Conservation (phyloP, 2,888 invertebrate genomes). For the Pecten maximus region DNA sequence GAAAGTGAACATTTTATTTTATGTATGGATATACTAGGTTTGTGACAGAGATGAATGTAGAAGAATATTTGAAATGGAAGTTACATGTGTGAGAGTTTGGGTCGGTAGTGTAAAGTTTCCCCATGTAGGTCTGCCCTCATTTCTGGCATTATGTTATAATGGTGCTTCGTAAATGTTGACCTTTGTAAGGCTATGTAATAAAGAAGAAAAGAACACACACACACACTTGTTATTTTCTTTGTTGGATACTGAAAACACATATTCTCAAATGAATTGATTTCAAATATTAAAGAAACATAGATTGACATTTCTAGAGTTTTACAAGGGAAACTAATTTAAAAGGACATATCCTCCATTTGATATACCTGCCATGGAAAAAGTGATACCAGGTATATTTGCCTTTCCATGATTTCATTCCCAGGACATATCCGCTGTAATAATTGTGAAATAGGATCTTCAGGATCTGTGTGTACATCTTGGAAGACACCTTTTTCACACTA, state of each 20-base stretch:
- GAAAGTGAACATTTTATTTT: no score
- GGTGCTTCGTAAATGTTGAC: conserved; percentile 1
- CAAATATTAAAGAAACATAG: not conserved
- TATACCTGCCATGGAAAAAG: no score
- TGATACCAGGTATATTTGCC: no score
- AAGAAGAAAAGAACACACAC: not conserved
- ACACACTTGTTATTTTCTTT: not conserved
- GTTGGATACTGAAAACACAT: not conserved
- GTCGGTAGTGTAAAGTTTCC: not conserved
- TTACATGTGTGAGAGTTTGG: not conserved
- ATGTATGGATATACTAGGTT: no score
- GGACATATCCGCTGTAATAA: no score
- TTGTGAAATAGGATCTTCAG: no score
- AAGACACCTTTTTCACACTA: no score
- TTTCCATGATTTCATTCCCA: no score
- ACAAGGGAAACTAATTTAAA: no score
- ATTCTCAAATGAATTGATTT: not conserved
- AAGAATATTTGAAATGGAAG: not conserved
- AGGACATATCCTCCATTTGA: no score
- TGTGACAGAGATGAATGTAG: not conserved
- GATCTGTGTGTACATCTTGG: no score
- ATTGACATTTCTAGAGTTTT: no score
- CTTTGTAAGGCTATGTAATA: conserved; percentile 15
- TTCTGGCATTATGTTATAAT: not conserved
- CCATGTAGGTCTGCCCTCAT: not conserved